Conservation (phyloP, 1,140 invertebrate genomes). For the Aphaenogaster ashmeadi region DNA sequence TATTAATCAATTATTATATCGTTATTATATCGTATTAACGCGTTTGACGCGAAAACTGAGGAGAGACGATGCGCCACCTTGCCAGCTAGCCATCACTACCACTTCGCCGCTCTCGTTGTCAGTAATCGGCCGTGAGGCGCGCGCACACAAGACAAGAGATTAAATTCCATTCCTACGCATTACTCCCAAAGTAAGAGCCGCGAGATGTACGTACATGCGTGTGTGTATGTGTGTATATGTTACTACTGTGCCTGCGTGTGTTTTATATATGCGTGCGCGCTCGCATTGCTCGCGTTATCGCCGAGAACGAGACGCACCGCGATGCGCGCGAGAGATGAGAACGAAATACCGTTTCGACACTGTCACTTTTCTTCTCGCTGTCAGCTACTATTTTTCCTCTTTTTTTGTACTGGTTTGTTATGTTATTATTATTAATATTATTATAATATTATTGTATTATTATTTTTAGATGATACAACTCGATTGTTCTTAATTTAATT, state of each 20-base stretch:
- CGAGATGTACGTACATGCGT: slow-evolving; percentile 45
- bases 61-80: slow-evolving; percentile 69
- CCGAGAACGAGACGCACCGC: slow-evolving; percentile 45
- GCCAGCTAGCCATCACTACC: slow-evolving; percentile 75
- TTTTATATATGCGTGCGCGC: slow-evolving; percentile 54
- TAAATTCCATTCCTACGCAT: slow-evolving; percentile 61
- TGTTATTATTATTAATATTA: slow-evolving; percentile 79
- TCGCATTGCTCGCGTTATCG: slow-evolving; percentile 53
- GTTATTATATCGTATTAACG: slow-evolving; percentile 61
- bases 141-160: slow-evolving; percentile 53
- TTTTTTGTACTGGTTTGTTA: slow-evolving; percentile 87
- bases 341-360: slow-evolving; percentile 59
- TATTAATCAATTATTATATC: slow-evolving; percentile 71
- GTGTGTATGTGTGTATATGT: slow-evolving; percentile 50
- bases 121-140: slow-evolving; percentile 40
- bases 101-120: slow-evolving; percentile 16
- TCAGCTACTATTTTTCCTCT: slow-evolving; percentile 77
- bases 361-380: slow-evolving; percentile 42
- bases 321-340: slow-evolving; percentile 43
- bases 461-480: slow-evolving; percentile 86
- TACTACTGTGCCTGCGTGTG: slow-evolving; percentile 58
- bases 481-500: slow-evolving; percentile 88
- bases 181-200: slow-evolving; percentile 66
- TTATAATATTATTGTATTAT: slow-evolving; percentile 85
- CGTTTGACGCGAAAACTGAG: slow-evolving; percentile 52